Percentiles rank a stretch among this genome's conserved stretches.
phyloP scores from a whole-genome alignment of 2,888 invertebrate species.

The Galerucella pusilla region DNA sequence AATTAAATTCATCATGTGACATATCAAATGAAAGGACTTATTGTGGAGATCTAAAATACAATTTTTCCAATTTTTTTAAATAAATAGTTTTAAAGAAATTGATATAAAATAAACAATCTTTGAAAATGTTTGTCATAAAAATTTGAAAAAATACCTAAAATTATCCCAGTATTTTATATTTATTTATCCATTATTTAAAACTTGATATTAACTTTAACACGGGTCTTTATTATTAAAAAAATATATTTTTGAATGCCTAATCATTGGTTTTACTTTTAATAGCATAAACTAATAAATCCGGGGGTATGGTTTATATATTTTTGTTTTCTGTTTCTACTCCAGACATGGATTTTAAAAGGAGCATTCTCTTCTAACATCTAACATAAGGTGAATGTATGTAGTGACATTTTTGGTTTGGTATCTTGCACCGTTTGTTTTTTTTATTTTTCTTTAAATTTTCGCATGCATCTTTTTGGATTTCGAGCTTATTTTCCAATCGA shows the following conservation, averaged over 20 bases:
- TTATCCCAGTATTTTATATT: too few relatives aligned
- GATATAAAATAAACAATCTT: too few relatives aligned
- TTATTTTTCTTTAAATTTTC: conserved; percentile 18
- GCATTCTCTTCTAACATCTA: conserved; percentile 46
- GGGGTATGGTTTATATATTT: conserved; percentile 24
- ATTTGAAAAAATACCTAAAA: too few relatives aligned
- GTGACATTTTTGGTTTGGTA: conserved; percentile 36
- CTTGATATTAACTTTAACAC: too few relatives aligned
- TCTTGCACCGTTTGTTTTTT: conserved; percentile 8
- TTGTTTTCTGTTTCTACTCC: conserved; percentile 40
- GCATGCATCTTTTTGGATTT: not conserved
- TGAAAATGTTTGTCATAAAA: too few relatives aligned
- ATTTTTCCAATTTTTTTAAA: too few relatives aligned
- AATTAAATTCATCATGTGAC: too few relatives aligned
- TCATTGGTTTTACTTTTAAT: conserved; percentile 23
- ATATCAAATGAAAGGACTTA: too few relatives aligned
- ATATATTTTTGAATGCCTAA: conserved; percentile 14
- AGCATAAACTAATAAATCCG: not conserved
- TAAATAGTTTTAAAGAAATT: too few relatives aligned
- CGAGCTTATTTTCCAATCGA: not conserved
- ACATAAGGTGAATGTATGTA: conserved; percentile 47
- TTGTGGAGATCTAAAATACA: too few relatives aligned
- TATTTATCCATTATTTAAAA: too few relatives aligned
- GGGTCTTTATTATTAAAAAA: conserved; percentile 13
- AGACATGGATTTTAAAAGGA: conserved; percentile 46